Evolutionary conservation across 2,888 invertebrate species (phyloP).

Genomic region (Amphipoea lucens): DNA sequence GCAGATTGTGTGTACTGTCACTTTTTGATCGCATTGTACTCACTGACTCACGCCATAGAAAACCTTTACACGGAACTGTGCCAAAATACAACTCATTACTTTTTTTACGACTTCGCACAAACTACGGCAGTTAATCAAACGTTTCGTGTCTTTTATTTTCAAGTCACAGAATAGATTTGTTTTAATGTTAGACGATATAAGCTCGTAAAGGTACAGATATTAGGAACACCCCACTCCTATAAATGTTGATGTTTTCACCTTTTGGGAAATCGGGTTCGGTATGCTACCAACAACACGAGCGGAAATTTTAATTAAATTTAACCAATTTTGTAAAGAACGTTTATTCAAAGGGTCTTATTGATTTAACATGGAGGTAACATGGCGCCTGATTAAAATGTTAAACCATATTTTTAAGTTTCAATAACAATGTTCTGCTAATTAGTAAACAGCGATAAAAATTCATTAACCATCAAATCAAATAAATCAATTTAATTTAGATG

Average conservation of each 20-base stretch:
- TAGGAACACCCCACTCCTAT: slow-evolving; percentile 55
- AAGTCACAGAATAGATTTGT: slow-evolving; percentile 52
- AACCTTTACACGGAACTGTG: slow-evolving; percentile 29
- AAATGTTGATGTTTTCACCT: slow-evolving; percentile 69
- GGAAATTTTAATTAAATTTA: slow-evolving; percentile 72
- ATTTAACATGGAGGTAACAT: slow-evolving; percentile 52
- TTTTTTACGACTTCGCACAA: slow-evolving; percentile 58
- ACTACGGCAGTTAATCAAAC: slow-evolving; percentile 52
- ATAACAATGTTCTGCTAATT: slow-evolving; percentile 21
- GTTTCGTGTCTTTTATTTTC: slow-evolving; percentile 55
- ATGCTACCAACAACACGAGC: slow-evolving; percentile 67
- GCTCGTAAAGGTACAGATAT: slow-evolving; percentile 58
- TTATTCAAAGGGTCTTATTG: slow-evolving; percentile 59
- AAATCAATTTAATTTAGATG: background rate
- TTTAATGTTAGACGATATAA: slow-evolving; percentile 52
- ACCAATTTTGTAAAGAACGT: slow-evolving; percentile 67
- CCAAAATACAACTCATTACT: slow-evolving; percentile 50
- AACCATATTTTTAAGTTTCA: slow-evolving; percentile 48
- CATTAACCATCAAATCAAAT: background rate
- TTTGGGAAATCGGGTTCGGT: slow-evolving; percentile 71
- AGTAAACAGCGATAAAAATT: background rate
- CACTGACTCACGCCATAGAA: slow-evolving; percentile 15
- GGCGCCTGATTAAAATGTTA: slow-evolving; percentile 51
- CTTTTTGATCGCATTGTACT: background rate
- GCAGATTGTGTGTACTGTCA: background rate